These are phyloP conservation scores for Battus philenor DNA, from an alignment of 1,140 invertebrate genomes.

Conservation along the genomic window DNA sequence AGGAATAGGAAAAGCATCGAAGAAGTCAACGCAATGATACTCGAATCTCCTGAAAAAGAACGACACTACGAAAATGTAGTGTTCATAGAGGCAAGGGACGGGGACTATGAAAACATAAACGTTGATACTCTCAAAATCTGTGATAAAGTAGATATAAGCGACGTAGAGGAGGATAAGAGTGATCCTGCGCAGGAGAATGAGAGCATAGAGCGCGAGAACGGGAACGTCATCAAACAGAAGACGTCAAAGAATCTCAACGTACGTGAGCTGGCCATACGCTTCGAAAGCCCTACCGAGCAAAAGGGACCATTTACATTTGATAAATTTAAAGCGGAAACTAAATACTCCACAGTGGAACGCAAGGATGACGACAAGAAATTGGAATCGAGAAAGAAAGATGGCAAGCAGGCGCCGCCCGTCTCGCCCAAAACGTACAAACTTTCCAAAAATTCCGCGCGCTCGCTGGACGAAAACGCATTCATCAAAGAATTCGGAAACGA, in stretches of 20 bases:
- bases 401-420: conserved; percentile 30
- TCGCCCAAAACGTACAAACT: conserved; percentile 61
- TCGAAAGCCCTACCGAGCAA: conserved; percentile 76
- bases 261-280: conserved; percentile 76
- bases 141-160: conserved; percentile 49
- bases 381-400: conserved; percentile 33
- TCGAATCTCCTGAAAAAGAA: conserved; percentile 58
- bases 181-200: conserved; percentile 27
- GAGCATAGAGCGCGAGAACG: conserved; percentile 43
- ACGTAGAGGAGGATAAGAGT: conserved; percentile 14
- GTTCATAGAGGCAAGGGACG: conserved; percentile 50
- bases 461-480: conserved; percentile 83
- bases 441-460: conserved; percentile 80
- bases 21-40: conserved; percentile 83
- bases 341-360: conserved; percentile 47
- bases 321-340: conserved; percentile 59
- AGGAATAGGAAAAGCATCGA: conserved; percentile 80
- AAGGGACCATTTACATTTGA: conserved; percentile 65
- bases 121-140: conserved; percentile 61
- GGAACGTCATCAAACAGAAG: conserved; percentile 46
- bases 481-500: conserved; percentile 77
- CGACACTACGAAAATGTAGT: conserved; percentile 52
- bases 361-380: conserved; percentile 30
- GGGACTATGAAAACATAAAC: conserved; percentile 74
- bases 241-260: conserved; percentile 66